phyloP scores from a whole-genome alignment of 2,113 vertebrate genomes.

The Camarhynchus parvulus region DNA sequence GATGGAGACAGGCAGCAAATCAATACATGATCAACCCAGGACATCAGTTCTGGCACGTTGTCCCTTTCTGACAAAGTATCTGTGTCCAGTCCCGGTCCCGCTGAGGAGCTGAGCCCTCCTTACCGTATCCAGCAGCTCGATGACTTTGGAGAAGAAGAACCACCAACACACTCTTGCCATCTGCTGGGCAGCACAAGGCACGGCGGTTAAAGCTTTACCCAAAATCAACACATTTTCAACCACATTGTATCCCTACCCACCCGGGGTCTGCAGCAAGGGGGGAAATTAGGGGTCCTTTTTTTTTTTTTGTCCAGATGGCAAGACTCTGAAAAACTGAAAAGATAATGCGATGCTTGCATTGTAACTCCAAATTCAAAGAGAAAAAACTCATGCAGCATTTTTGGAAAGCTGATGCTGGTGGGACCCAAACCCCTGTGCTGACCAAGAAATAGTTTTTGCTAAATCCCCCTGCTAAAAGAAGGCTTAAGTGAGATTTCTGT shows the following conservation, averaged over 20 bases:
- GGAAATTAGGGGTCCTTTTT: not conserved
- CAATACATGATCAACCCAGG: not conserved
- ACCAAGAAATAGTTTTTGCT: not conserved
- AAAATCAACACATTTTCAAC: not conserved
- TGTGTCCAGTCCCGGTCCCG: not conserved
- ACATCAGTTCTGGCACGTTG: not conserved
- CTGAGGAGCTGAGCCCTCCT: not conserved
- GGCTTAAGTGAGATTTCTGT: not conserved
- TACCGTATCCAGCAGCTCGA: constrained; percentile 77
- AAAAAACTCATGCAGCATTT: not conserved
- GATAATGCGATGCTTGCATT: not conserved
- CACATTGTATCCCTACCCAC: rapidly evolving
- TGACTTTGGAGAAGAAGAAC: constrained; percentile 82
- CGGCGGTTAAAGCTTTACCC: not conserved
- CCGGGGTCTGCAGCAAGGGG: not conserved
- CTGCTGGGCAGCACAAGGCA: constrained; percentile 70
- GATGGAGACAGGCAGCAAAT: not conserved
- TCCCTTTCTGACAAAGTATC: not conserved
- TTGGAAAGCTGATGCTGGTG: not conserved
- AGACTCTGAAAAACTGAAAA: not conserved
- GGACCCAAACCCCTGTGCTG: not conserved
- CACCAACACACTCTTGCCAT: constrained; percentile 85
- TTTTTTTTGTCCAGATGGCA: not conserved
- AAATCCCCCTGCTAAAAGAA: not conserved
- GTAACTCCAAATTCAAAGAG: not conserved